Base-by-base conservation (phyloP, 2,888 invertebrate species). In the Willowsia nigromaculata region DNA sequence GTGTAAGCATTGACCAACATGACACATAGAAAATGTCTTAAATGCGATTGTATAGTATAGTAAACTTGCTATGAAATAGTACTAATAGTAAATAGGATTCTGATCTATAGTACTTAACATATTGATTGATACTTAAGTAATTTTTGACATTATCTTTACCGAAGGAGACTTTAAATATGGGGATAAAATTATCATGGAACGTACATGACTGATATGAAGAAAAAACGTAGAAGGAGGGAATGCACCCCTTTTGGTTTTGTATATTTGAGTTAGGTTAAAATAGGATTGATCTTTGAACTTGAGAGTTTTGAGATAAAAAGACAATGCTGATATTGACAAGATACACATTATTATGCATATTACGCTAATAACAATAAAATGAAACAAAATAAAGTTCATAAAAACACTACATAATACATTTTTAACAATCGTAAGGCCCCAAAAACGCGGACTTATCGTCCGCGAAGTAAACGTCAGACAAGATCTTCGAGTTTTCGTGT, bases 401-500 rank as follows among this genome's bases (percentile, higher is more conserved):
- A 50, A 74, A 82, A 30, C 13, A 76, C 6, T 43, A n/a, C n/a
- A n/a, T n/a, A 81, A 56, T 82, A 47, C 68, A 68, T 30, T 47
- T 43, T 62, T 3, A 47, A 82, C 11, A 82, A n/a, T 76, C 11
- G n/a, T 62, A 86, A 81, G 86, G 80, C 86, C 62, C 86, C 71
- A 37, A 56, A 1, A 50, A 53, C 33, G 87, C 87, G 87, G 82
- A 71, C 82, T 78, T 88, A 88, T n/a, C 81, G 87, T 59, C 87
- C 87, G 87, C 87, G 74, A 59, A 81, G 65, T 82, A 82, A 74
- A 43, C 87, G 87, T 90, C 87, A 92, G 30, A 92, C 92, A 71
- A 92, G 83, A 84, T 92, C 92, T 89, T 92, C 92, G 18, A 90
- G n/a, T 71, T 92, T 91, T n/a, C 87, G 80, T 56, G 88, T 50